Base-by-base conservation (phyloP, 1,140 invertebrate genomes). In the Belonocnema kinseyi region DNA sequence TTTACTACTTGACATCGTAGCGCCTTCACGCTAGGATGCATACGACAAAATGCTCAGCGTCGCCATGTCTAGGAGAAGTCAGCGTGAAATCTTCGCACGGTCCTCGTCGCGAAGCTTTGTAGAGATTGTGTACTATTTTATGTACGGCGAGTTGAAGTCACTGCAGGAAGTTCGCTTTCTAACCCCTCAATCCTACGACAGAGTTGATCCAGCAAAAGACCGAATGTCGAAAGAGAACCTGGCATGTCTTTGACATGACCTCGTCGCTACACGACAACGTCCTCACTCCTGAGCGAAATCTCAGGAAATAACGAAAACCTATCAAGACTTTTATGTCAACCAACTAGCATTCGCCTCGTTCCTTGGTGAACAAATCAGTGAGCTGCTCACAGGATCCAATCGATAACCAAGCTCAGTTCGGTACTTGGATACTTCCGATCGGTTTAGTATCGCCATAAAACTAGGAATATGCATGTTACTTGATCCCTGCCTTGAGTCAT, bases 361-460 rank as follows among this genome's bases (percentile, higher is more conserved):
- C 19, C n/a, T 56, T 56, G 13, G 46, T 14, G 71, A 66, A 81
- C 80, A 78, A 80, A 80, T 81, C 75, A 80, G 79, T 76, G 76
- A 79, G 73, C 73, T 79, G 50, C 74, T 78, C 77, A 73, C 74
- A 40, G 61, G 26, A 66, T 66, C 40, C 61, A 14, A 66, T 66
- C 61, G 61, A 66, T 66, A 66, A 66, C 26, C 5, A 40, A 66
- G 85, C 76, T 82, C 81, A 83, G 77, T 78, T 77, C 74, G 80
- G 83, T 78, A 79, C 77, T 76, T 54, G 71, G 56, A 77, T 80
- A 83, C 78, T 87, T 85, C 79, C 84, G 80, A 83, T 82, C 82
- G 81, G 77, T 82, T 87, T 85, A 83, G 80, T 78, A 80, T 79
- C 74, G 73, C 78, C 82, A 78, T 87, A 87, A 86, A 88, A 81